Evolutionary conservation across 1,140 invertebrate genomes (phyloP).

Genomic region (Ceratosolen fusciceps): DNA sequence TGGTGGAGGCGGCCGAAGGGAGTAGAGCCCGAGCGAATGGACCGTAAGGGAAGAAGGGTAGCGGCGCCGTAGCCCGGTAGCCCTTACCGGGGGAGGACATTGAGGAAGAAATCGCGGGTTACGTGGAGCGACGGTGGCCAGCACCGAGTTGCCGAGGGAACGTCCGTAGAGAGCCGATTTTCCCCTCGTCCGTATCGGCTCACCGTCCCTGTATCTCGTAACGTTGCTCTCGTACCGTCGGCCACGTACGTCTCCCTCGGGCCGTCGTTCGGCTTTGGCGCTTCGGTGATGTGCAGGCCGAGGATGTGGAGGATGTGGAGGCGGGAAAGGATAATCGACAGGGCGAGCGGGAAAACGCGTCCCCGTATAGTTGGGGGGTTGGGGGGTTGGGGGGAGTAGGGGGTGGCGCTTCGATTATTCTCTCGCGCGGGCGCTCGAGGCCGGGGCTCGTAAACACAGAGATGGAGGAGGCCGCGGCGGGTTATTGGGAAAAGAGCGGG

Average conservation of each 20-base stretch:
- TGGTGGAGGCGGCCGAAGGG: no score
- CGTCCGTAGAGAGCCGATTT: neutral
- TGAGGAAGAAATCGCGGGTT: neutral
- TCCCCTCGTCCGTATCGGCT: neutral
- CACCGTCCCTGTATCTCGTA: neutral
- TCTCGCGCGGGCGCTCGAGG: neutral
- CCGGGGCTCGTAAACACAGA: neutral
- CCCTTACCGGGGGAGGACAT: neutral
- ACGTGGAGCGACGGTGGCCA: neutral
- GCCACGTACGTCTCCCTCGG: no score
- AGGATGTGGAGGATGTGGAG: neutral
- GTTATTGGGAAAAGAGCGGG: neutral
- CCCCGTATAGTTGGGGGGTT: neutral
- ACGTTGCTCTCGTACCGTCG: neutral
- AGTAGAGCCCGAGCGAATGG: neutral
- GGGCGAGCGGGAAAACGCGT: conserved; percentile 7
- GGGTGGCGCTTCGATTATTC: conserved; percentile 14
- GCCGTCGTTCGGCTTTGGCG: no score
- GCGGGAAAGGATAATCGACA: neutral
- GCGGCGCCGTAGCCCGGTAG: neutral
- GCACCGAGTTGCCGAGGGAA: neutral
- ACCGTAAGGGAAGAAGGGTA: neutral
- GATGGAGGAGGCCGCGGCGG: neutral
- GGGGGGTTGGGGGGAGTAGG: no score
- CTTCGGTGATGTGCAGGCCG: no score